Evolutionary conservation across 2,797 vertebrate species (phyloP), one percentile per base, ranked within the genome.

Genomic region (Cynodonichthys magdalenae): DNA sequence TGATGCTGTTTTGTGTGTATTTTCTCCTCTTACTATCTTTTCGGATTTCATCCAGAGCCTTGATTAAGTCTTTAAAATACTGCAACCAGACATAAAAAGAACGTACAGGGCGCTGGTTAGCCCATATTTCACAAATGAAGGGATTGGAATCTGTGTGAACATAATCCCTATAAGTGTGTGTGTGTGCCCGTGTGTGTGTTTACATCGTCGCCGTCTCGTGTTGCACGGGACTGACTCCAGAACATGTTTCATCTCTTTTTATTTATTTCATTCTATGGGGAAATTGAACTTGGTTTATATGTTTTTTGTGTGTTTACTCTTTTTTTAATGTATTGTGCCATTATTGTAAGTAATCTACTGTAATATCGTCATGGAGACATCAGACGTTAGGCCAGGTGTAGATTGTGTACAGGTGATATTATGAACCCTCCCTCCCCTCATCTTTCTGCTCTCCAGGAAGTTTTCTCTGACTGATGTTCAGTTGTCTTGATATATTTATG

Each of bases 391-490:
- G 64, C 63, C 62, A 68, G 73, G 66, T 81, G 83, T 86, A 75
- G 78, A 82, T 76, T 63, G 78, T 87, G 88, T 87, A 90, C 78
- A 88, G 73, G 81, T 70, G 64, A 85, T 61, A 57, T 80, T 78
- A 17, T 42, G 15, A 15, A 3, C 51, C 77, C 54, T 87, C 34
- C 34, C 10, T 12, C 4, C 31, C 88, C 69, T 79, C 79, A 72
- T 83, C 86, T 91, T 92, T 86, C 91, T 91, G 87, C 81, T 84
- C 80, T 67, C 53, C 89, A 77, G 91, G 90, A 90, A 92, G 88
- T 80, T 87, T 82, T 80, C 78, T 88, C 86, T 79, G 90, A 94
- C 93, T 94, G 93, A 94, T 57, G 70, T 94, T 94, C 93, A 94
- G 92, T 93, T 93, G 89, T 89, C 80, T 12, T 83, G 68, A 80